Conservation (phyloP, 2,797 vertebrate genomes). For the Crax fasciolata region DNA sequence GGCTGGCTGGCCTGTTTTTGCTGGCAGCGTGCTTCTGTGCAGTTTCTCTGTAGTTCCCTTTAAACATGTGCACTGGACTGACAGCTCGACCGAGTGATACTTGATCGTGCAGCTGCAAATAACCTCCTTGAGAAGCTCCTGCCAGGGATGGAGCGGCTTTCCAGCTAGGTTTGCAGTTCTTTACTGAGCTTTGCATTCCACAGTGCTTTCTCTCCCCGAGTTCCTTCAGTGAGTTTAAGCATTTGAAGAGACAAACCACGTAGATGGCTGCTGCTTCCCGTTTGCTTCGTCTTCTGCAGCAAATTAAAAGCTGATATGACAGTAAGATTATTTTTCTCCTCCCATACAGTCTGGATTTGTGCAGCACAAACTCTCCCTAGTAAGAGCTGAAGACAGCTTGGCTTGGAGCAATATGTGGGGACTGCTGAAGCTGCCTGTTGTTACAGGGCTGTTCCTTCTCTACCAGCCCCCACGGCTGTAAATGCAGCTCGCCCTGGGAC, state of each 20-base stretch:
- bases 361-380: neutral
- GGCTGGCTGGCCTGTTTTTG: conserved; percentile 3
- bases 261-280: neutral
- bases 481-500: neutral
- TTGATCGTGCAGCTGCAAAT: neutral
- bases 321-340: neutral
- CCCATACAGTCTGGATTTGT: neutral
- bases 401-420: neutral
- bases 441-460: neutral
- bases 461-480: neutral
- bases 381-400: neutral
- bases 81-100: neutral
- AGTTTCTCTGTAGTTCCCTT: conserved; percentile 16
- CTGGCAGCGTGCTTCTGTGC: neutral
- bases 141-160: neutral
- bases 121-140: neutral
- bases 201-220: neutral
- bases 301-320: neutral
- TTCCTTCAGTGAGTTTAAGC: neutral
- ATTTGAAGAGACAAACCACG: neutral
- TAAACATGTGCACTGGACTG: neutral
- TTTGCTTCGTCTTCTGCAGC: neutral
- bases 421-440: neutral
- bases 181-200: neutral
- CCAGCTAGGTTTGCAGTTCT: neutral